Evolutionary conservation across 2,888 invertebrate genomes (phyloP).

Genomic region (Cerastoderma edule): DNA sequence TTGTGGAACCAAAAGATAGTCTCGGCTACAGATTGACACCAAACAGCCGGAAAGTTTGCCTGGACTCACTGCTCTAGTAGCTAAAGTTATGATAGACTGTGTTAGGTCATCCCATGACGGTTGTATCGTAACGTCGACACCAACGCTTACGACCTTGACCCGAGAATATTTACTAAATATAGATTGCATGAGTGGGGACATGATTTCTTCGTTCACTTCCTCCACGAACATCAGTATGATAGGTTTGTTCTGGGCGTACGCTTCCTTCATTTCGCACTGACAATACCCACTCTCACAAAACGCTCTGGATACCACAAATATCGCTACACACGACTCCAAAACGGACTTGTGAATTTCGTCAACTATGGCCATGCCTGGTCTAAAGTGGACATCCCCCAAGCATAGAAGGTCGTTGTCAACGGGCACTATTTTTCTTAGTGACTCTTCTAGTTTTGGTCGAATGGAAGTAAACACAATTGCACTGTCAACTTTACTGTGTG

Average conservation of each 20-base stretch:
- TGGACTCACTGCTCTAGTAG: too few relatives aligned
- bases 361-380: neutral
- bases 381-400: neutral
- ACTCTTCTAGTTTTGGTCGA: neutral
- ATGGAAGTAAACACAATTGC: neutral
- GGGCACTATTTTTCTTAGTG: neutral
- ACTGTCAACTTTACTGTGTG: neutral
- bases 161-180: neutral
- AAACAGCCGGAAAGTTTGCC: too few relatives aligned
- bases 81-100: neutral
- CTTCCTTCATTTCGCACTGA: constrained; percentile 20
- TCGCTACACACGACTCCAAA: neutral
- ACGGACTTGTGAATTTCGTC: neutral
- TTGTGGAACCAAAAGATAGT: too few relatives aligned
- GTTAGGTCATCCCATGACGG: neutral
- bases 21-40: too few relatives aligned
- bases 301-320: constrained; percentile 9
- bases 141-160: neutral
- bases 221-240: constrained; percentile 28
- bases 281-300: constrained; percentile 19
- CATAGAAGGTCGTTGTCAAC: neutral
- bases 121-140: neutral
- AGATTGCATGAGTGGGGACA: neutral
- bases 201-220: neutral
- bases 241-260: constrained; percentile 20